Conservation (phyloP, 1,140 invertebrate genomes). For the Colletes latitarsis region DNA sequence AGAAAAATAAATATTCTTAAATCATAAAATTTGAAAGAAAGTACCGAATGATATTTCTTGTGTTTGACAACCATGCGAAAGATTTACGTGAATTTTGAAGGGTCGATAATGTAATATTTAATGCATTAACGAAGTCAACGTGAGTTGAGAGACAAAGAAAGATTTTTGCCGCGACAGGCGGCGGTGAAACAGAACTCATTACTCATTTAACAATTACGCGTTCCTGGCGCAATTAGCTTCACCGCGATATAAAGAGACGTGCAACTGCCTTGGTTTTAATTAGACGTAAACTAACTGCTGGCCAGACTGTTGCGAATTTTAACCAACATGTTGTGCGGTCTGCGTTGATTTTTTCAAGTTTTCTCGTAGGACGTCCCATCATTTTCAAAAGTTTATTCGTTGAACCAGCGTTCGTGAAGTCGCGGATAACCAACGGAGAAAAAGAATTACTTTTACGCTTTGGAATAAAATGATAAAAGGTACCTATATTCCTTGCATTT, state of each 20-base stretch:
- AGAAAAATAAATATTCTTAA: too few species aligned
- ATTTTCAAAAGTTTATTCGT: constrained; percentile 8
- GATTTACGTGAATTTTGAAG: too few species aligned
- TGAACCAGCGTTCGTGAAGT: background rate
- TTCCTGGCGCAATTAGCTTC: background rate
- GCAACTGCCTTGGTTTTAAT: constrained; percentile 23
- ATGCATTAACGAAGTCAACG: background rate
- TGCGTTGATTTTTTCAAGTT: background rate
- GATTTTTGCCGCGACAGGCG: background rate
- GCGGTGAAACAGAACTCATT: constrained; percentile 5
- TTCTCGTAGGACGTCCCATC: background rate
- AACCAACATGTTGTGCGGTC: constrained; percentile 8
- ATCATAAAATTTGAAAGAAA: too few species aligned
- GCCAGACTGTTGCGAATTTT: constrained; percentile 21
- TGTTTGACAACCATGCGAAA: too few species aligned
- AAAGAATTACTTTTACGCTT: background rate
- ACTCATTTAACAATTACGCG: constrained; percentile 18
- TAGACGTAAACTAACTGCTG: constrained; percentile 16
- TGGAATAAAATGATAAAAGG: too few species aligned
- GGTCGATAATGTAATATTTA: too few species aligned
- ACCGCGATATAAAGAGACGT: background rate
- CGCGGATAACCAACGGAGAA: background rate
- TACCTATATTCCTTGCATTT: too few species aligned
- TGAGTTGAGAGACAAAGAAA: background rate
- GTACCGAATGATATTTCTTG: too few species aligned